Evolutionary conservation across 1,140 invertebrate genomes (phyloP).

Genomic region (Oryzaephilus surinamensis): DNA sequence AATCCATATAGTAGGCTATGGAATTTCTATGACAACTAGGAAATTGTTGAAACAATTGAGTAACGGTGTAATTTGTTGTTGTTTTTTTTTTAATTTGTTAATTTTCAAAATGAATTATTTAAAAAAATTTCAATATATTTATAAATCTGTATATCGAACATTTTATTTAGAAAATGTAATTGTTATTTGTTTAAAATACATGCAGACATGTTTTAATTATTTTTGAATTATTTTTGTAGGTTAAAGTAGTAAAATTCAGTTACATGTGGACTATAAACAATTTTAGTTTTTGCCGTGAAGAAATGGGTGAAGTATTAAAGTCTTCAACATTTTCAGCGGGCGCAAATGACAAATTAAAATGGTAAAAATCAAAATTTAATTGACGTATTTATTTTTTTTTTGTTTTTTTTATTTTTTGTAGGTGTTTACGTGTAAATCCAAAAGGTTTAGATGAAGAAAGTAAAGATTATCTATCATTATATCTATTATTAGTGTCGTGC

Average conservation of each 20-base stretch:
- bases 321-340: conserved; percentile 98
- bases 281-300: conserved; percentile 98
- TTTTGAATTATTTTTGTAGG: conserved; percentile 52
- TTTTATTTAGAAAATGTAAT: no score
- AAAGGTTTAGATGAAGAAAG: conserved; percentile 99
- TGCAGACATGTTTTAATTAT: conserved; percentile 1
- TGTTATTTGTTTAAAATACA: no score
- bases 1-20: no score
- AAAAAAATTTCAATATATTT: no score
- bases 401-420: conserved; percentile 37
- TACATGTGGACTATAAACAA: conserved; percentile 99
- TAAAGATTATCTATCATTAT: conserved; percentile 98
- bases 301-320: conserved; percentile 99
- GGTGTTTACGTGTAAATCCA: conserved; percentile 97
- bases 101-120: no score
- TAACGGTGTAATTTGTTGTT: no score
- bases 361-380: conserved; percentile 39
- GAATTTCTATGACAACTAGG: no score
- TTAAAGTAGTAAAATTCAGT: conserved; percentile 99
- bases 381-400: conserved; percentile 2
- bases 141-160: no score
- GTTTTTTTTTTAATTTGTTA: no score
- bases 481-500: conserved; percentile 96
- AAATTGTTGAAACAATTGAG: no score
- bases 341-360: conserved; percentile 98